These are phyloP conservation scores for Panagrolaimus sp. DNA, from an alignment of 1,140 invertebrate species.

Conservation along the genomic window DNA sequence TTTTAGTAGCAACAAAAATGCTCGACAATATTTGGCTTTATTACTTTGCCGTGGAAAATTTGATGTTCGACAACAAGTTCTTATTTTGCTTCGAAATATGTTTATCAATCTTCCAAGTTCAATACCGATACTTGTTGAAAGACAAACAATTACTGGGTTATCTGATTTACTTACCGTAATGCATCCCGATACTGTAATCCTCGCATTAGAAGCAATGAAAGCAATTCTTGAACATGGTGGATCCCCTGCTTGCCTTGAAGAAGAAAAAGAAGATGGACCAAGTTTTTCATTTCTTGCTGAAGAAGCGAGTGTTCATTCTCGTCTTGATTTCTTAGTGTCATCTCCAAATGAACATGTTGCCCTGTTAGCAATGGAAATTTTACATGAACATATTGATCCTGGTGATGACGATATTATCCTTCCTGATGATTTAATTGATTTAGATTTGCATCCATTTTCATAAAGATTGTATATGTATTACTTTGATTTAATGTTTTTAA, in stretches of 20 bases:
- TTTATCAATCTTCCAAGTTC: background rate
- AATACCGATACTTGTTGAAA: background rate
- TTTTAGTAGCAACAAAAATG: background rate
- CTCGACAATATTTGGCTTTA: background rate
- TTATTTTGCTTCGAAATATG: background rate
- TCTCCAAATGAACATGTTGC: conserved; percentile 10
- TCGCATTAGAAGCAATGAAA: background rate
- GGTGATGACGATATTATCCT: background rate
- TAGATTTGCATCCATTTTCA: background rate
- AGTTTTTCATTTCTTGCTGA: background rate
- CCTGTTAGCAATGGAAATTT: background rate
- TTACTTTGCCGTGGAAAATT: background rate
- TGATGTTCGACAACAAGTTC: background rate
- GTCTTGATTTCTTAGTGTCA: background rate
- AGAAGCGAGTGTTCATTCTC: background rate
- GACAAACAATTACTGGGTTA: background rate
- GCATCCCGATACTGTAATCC: conserved; percentile 3
- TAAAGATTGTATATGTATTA: background rate
- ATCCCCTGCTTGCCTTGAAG: background rate
- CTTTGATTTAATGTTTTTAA: background rate
- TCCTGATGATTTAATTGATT: conserved; percentile 5
- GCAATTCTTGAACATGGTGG: conserved; percentile 6
- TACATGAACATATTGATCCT: conserved; percentile 11
- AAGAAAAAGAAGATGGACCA: background rate
- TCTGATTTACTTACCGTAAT: conserved; percentile 10